Base-by-base conservation (phyloP, 1,140 invertebrate genomes). In the Ceratina australensis region DNA sequence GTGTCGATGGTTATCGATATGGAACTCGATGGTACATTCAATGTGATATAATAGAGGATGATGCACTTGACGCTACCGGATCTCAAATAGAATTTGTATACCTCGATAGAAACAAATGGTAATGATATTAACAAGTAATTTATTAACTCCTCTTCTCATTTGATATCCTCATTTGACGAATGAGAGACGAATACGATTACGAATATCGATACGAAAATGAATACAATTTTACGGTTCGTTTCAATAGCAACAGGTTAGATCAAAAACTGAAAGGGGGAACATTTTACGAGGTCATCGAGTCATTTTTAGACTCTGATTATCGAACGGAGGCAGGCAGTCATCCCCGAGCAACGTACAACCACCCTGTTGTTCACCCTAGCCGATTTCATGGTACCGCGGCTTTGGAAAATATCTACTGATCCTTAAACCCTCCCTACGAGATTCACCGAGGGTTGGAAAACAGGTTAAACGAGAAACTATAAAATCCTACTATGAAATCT, bases 221-320 rank as follows among this genome's bases (percentile, higher is more conserved):
- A 10, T 42, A 42, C 10, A 42, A 42, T 42, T 42, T 42, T 42
- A 42, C 5, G 33, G 33, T 42, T 42, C 33, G 33, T 42, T 42
- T 42, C 0, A 42, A 7, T 10, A 57, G 72, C 72, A 75, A 75
- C 72, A 75, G 63, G 63, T 74, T 56, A 65, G 42, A 22, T 57
- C 22, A 22, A 42, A 47, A 66, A 75, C 13, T 7, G 2, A 28
- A 20, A 20, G 12, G 28, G 72, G 64, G 33, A 42, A 66, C 28
- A 28, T 56, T 66, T 24, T 24, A 57, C 28, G 20, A 33, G 50
- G 63, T 75, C 72, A 47, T 26, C 13, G 12, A 24, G 33, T 10
- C 63, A 54, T 66, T 75, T 75, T 75, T 67, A 66, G 72, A 67
- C 54, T 54, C 20, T 67, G 16, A 59, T 59, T 75, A 67, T 12